phyloP scores from a whole-genome alignment of 2,113 vertebrate genomes.

The Capreolus pygargus region DNA sequence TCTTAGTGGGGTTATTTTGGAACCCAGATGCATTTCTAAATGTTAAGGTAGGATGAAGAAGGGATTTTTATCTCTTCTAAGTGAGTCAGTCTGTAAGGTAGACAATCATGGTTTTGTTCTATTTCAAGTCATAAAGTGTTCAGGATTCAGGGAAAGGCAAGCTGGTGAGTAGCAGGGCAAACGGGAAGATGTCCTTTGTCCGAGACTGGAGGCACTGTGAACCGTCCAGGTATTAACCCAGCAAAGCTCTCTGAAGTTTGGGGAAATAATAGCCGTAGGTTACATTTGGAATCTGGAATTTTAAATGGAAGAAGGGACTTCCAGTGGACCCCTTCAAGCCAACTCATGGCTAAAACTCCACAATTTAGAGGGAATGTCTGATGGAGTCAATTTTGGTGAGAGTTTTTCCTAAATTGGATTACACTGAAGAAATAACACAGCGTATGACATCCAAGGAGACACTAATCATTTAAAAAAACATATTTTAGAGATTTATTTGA shows the following conservation, averaged over 20 bases:
- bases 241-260: background rate
- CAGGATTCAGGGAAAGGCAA: background rate
- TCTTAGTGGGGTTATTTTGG: slow-evolving; percentile 8
- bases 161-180: background rate
- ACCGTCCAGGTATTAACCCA: background rate
- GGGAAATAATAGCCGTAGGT: too few relatives aligned
- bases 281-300: background rate
- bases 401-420: background rate
- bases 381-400: background rate
- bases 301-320: background rate
- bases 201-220: background rate
- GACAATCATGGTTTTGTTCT: background rate
- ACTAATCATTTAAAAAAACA: background rate
- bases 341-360: background rate
- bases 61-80: slow-evolving; percentile 6
- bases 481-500: background rate
- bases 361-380: background rate
- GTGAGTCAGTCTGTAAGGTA: background rate
- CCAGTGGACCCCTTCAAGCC: background rate
- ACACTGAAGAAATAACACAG: background rate
- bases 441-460: background rate
- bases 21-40: slow-evolving; percentile 32
- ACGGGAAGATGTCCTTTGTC: background rate
- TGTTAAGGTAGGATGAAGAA: slow-evolving; percentile 12
- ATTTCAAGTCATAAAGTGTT: background rate